A percentile compares a stretch with the other conserved stretches of the same genome.
Conservation (phyloP, 2,113 vertebrate genomes). For the Lampris megalopsis region DNA sequence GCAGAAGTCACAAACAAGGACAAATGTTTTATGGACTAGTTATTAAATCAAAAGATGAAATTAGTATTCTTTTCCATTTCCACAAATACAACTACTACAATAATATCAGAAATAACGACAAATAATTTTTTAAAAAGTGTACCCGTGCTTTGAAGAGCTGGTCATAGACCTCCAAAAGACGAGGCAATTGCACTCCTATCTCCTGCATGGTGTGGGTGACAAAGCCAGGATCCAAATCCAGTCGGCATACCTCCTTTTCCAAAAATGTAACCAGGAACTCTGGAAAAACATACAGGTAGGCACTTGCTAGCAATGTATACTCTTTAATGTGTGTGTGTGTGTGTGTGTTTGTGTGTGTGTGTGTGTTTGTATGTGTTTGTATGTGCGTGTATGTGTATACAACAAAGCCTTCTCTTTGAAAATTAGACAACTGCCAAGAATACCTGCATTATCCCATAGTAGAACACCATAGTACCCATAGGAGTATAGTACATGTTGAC, state of each 20-base stretch:
- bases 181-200: constrained; percentile 90
- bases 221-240: constrained; percentile 95
- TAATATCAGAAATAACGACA: no score
- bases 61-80: background rate
- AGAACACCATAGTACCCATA: constrained; percentile 29
- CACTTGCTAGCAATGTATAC: background rate
- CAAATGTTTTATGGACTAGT: background rate
- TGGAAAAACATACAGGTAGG: constrained; percentile 56
- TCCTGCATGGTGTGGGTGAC: constrained; percentile 94
- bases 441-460: constrained; percentile 34
- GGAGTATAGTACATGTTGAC: background rate
- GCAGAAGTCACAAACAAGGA: background rate
- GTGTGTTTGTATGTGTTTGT: background rate
- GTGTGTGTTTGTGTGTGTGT: background rate
- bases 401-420: constrained; percentile 40
- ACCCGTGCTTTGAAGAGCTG: constrained; percentile 96
- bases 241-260: constrained; percentile 93
- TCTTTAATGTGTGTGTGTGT: constrained; percentile 5
- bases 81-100: no score
- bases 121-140: constrained; percentile 30
- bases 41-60: no score
- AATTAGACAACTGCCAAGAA: constrained; percentile 44
- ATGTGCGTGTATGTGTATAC: background rate
- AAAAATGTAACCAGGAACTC: constrained; percentile 95
- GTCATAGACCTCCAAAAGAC: constrained; percentile 94